A percentile compares a stretch with the other conserved stretches of the same genome.
Conservation (phyloP, 2,113 vertebrate genomes). For the Calidris pugnax region DNA sequence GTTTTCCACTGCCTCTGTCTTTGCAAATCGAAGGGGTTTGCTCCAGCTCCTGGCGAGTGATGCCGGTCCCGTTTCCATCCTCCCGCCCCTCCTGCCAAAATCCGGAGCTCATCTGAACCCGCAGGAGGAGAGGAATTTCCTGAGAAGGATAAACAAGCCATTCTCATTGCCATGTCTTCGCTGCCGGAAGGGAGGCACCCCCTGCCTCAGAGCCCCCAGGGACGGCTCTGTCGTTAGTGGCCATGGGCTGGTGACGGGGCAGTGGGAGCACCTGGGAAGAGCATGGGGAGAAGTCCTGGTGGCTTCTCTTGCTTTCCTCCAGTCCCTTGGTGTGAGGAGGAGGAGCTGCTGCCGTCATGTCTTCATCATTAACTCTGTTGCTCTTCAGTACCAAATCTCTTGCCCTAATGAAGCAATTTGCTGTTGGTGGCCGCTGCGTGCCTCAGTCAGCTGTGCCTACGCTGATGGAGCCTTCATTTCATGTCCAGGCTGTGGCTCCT, state of each 20-base stretch:
- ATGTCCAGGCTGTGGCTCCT: accelerated
- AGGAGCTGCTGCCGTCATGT: accelerated
- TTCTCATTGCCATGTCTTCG: constrained; percentile 33
- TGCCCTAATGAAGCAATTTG: not conserved
- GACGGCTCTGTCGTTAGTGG: not conserved
- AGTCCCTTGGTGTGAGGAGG: not conserved
- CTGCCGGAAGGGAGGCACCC: not conserved
- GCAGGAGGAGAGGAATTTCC: constrained; percentile 54
- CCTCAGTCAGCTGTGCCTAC: not conserved
- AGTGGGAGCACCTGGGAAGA: not conserved
- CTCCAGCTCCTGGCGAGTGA: not conserved
- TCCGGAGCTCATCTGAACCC: constrained; percentile 26
- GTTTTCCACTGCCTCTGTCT: constrained; percentile 29
- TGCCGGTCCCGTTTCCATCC: constrained; percentile 18
- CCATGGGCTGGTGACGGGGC: not conserved
- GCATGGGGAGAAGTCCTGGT: not conserved
- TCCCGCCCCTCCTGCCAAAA: constrained; percentile 36
- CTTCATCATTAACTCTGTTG: not conserved
- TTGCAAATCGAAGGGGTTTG: constrained; percentile 16
- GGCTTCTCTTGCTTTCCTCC: not conserved
- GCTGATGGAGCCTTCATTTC: not conserved
- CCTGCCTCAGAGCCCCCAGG: not conserved
- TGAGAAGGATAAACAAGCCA: constrained; percentile 24
- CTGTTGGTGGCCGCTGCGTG: not conserved
- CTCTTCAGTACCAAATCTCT: not conserved